Evolutionary conservation across 2,888 invertebrate genomes (phyloP), one percentile per base, ranked within the genome.

Genomic region (Omphaloscelis lunosa): DNA sequence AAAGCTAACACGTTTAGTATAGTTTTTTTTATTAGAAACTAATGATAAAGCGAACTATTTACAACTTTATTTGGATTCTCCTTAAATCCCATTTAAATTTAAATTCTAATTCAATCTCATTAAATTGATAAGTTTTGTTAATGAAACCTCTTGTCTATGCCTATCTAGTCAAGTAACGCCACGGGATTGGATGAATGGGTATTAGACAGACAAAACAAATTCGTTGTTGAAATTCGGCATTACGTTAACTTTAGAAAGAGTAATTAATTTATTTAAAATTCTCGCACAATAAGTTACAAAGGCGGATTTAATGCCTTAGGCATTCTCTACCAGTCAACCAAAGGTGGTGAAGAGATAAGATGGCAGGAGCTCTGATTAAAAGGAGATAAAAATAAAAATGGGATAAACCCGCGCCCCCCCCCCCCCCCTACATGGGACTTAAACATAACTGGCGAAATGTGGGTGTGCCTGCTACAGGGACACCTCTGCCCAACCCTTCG

Each of bases 61-160:
- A 66, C 34, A 39, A 45, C n/a, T 83, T 45, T 12, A 48, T 82
- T 82, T 48, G 15, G 20, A 56, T 56, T 76, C 20, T 76, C 56
- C 6, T n/a, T 56, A 41, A 79, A 62, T 48, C 66, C 56, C 15
- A 58, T 84, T 79, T 74, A 34, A 51, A 53, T 63, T 59, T 23
- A 67, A 67, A 68, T 62, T 81, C 45, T 58, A 29, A 69, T 29
- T n/a, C 45, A 61, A 58, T 74, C 15, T n/a, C 39, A 45, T 74
- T 62, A 61, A 34, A 5, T 45, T 27, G 45, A 58, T 58, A 34
- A 65, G 29, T 67, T 70, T 45, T 72, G 75, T 67, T 39, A 62
- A 66, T 66, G 29, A 70, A 75, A 3, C 23, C 23, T 23, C 23
- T 15, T 85, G 58, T 69, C 41, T 41, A n/a, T 73, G 2, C 29